Evolutionary conservation across 2,888 invertebrate genomes (phyloP).

Genomic region (Mantis religiosa): DNA sequence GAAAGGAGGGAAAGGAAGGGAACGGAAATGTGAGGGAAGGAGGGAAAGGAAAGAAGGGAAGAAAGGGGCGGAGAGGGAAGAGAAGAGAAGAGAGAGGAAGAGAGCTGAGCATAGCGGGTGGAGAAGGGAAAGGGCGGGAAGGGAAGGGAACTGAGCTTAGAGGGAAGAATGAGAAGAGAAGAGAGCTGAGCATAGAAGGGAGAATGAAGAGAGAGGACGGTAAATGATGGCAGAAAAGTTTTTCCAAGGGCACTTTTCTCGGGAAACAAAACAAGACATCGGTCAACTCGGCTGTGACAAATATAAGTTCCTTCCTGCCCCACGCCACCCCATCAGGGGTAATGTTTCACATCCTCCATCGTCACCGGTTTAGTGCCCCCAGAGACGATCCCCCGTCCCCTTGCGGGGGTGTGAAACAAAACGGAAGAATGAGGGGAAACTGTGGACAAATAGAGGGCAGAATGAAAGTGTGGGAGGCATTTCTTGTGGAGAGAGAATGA

Average conservation of each 20-base stretch:
- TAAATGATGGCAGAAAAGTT: neutral
- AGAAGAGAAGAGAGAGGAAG: too few species aligned
- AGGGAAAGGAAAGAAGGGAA: too few species aligned
- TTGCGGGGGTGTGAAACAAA: neutral
- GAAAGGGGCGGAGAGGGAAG: too few species aligned
- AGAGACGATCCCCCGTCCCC: neutral
- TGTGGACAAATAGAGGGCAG: neutral
- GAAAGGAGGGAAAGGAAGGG: too few species aligned
- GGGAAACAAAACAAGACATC: neutral
- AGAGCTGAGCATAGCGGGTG: too few species aligned
- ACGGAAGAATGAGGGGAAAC: neutral
- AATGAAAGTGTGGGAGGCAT: too few species aligned
- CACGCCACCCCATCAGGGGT: neutral
- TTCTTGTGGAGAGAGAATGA: too few species aligned
- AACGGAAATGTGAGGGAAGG: too few species aligned
- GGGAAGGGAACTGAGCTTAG: too few species aligned
- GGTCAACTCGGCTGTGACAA: neutral
- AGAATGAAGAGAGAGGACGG: neutral
- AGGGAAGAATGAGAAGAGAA: neutral
- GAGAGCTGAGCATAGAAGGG: neutral
- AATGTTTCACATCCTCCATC: neutral
- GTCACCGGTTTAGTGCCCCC: neutral
- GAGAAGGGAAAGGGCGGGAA: too few species aligned
- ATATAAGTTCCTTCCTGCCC: neutral
- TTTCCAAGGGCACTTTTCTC: neutral